phyloP scores from a whole-genome alignment of 1,140 invertebrate species.

The Psix sp. region DNA sequence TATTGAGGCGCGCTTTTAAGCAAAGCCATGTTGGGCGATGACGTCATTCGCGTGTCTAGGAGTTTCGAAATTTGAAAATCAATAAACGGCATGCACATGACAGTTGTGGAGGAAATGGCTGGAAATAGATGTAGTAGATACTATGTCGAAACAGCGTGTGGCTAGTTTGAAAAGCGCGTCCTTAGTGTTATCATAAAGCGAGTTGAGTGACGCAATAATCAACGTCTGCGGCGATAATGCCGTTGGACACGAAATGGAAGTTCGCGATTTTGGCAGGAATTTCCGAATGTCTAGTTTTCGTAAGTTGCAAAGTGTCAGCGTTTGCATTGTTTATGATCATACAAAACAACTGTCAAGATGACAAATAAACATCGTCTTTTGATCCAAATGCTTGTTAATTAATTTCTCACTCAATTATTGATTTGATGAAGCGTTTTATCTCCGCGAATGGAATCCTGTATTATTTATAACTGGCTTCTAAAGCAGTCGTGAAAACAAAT shows the following conservation, averaged over 20 bases:
- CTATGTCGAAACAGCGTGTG: slow-evolving; percentile 66
- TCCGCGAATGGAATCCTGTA: too few species aligned
- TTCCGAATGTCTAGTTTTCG: slow-evolving; percentile 72
- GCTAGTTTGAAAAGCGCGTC: slow-evolving; percentile 48
- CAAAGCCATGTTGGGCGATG: slow-evolving; percentile 48
- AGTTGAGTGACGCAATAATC: slow-evolving; percentile 20
- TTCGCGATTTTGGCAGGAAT: slow-evolving; percentile 72
- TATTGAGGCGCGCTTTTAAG: slow-evolving; percentile 23
- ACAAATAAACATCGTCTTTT: not conserved
- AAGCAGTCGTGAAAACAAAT: not conserved
- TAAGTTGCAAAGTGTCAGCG: slow-evolving; percentile 60
- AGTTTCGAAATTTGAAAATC: slow-evolving; percentile 72
- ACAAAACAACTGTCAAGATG: not conserved
- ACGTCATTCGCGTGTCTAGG: slow-evolving; percentile 68
- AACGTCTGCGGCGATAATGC: slow-evolving; percentile 62
- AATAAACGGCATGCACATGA: slow-evolving; percentile 73
- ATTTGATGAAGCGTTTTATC: too few species aligned
- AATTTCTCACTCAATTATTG: not conserved
- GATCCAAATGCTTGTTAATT: not conserved
- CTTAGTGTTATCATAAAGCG: slow-evolving; percentile 53
- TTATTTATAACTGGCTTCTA: too few species aligned
- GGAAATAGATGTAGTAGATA: slow-evolving; percentile 52
- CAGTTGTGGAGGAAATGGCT: slow-evolving; percentile 67
- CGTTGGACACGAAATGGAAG: slow-evolving; percentile 68
- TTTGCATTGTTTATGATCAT: slow-evolving; percentile 39